Percentiles rank a stretch among this genome's conserved stretches.
Conservation (phyloP, 1,140 invertebrate genomes). For the Mamestra configurata region DNA sequence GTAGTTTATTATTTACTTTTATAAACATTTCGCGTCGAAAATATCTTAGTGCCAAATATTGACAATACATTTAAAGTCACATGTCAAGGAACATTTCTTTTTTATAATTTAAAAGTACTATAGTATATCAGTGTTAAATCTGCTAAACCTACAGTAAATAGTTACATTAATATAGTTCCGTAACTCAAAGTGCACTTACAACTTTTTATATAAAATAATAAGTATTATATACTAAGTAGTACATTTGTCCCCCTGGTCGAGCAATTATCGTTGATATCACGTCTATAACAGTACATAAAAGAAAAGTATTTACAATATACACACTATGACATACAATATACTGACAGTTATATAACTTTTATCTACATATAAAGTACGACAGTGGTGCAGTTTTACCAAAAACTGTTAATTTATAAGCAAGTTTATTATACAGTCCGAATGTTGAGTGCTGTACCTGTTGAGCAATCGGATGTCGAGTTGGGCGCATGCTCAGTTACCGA, state of each 20-base stretch:
- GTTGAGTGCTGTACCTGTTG: constrained; percentile 42
- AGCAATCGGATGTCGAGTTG: constrained; percentile 37
- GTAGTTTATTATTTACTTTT: constrained; percentile 24
- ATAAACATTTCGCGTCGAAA: constrained; percentile 13
- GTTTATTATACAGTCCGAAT: constrained; percentile 43
- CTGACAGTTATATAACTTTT: constrained; percentile 80
- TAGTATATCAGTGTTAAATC: constrained; percentile 33
- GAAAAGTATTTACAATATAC: constrained; percentile 86
- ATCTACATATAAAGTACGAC: constrained; percentile 82
- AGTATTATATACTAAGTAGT: constrained; percentile 81
- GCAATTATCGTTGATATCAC: constrained; percentile 79
- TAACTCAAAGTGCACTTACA: constrained; percentile 87
- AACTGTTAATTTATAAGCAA: constrained; percentile 51
- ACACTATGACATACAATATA: constrained; percentile 83
- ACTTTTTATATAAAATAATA: constrained; percentile 81
- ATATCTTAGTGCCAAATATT: constrained; percentile 47
- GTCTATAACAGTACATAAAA: constrained; percentile 82
- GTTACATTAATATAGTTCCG: constrained; percentile 82
- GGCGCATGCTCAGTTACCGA: not conserved
- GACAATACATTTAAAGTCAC: constrained; percentile 40
- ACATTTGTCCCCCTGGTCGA: constrained; percentile 72
- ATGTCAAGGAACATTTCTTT: constrained; percentile 28
- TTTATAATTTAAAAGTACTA: constrained; percentile 34
- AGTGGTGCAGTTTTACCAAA: constrained; percentile 69
- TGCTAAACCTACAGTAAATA: constrained; percentile 61